phyloP scores from a whole-genome alignment of 2,797 vertebrate genomes.

The Labeo calbasu region DNA sequence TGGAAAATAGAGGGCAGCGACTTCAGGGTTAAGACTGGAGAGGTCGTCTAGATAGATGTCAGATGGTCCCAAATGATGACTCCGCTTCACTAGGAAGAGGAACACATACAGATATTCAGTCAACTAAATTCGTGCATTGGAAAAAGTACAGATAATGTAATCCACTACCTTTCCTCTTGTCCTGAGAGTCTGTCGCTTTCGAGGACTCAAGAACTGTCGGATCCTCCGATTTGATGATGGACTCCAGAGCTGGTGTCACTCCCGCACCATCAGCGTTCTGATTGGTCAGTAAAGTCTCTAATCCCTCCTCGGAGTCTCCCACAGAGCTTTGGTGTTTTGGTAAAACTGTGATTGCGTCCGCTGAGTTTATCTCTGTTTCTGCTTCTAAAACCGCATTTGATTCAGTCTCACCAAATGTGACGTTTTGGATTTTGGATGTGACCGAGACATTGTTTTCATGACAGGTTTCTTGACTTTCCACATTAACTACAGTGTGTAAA shows the following conservation, averaged over 20 bases:
- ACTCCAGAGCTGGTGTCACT: constrained; percentile 20
- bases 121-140: neutral
- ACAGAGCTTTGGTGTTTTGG: constrained; percentile 48
- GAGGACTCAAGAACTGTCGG: constrained; percentile 49
- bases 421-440: neutral
- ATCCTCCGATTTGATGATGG: constrained; percentile 57
- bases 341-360: constrained; percentile 3
- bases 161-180: constrained; percentile 74
- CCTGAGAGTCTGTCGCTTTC: constrained; percentile 65
- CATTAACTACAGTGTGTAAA: neutral
- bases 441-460: neutral
- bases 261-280: constrained; percentile 39
- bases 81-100: constrained; percentile 76
- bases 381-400: neutral
- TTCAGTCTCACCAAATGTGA: neutral
- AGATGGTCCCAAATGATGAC: constrained; percentile 78
- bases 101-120: neutral
- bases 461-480: neutral
- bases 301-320: constrained; percentile 57
- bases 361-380: constrained; percentile 29
- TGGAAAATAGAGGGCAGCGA: constrained; percentile 85
- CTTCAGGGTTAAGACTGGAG: constrained; percentile 78
- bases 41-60: constrained; percentile 89
- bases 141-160: neutral
- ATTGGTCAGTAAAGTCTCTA: constrained; percentile 40